Percentiles rank a stretch among this genome's conserved stretches.
These are phyloP conservation scores for Ctenopoma multispine DNA, from an alignment of 2,797 vertebrate species.

Conservation along the genomic window DNA sequence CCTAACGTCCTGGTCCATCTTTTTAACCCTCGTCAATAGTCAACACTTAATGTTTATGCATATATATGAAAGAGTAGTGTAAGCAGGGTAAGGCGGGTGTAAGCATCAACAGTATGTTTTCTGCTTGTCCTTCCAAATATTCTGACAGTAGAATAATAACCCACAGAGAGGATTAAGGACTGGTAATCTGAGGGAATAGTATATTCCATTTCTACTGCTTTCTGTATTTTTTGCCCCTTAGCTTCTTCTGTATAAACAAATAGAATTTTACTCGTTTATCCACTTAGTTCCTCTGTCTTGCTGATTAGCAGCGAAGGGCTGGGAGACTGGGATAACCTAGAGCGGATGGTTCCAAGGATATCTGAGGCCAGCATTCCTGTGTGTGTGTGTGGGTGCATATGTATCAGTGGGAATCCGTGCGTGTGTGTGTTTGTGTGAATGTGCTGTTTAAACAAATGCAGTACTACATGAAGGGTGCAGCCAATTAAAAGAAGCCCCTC, in stretches of 20 bases:
- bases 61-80: neutral
- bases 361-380: slow-evolving; percentile 45
- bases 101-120: slow-evolving; percentile 25
- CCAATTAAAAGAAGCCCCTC: slow-evolving; percentile 75
- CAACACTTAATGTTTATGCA: slow-evolving; percentile 9
- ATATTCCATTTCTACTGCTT: slow-evolving; percentile 51
- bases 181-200: slow-evolving; percentile 65
- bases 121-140: slow-evolving; percentile 59
- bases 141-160: slow-evolving; percentile 68
- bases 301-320: slow-evolving; percentile 68
- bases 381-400: slow-evolving; percentile 9
- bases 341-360: slow-evolving; percentile 69
- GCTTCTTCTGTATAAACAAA: slow-evolving; percentile 69
- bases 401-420: neutral
- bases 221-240: slow-evolving; percentile 48
- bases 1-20: slow-evolving; percentile 28
- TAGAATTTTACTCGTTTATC: slow-evolving; percentile 66
- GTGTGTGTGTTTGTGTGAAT: slow-evolving; percentile 5
- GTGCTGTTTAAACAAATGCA: slow-evolving; percentile 64
- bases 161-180: slow-evolving; percentile 69
- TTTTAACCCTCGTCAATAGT: slow-evolving; percentile 28
- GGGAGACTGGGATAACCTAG: slow-evolving; percentile 67
- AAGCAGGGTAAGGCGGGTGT: neutral
- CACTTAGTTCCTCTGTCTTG: slow-evolving; percentile 69
- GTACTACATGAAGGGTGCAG: slow-evolving; percentile 56